Conservation (phyloP, 2,797 vertebrate species). For the Sebastes hubbsi region DNA sequence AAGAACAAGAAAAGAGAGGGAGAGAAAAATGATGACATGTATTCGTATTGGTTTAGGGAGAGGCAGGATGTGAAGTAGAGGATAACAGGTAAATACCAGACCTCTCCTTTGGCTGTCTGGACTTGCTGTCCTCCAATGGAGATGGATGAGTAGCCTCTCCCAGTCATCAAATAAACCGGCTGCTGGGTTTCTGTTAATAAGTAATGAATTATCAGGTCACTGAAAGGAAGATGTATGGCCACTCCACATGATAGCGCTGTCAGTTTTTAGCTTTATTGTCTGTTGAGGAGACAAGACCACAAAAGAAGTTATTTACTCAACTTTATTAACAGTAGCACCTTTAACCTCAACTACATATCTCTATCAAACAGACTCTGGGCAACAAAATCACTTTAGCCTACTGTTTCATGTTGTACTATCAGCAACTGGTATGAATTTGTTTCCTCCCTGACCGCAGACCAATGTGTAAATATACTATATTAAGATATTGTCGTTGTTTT, state of each 20-base stretch:
- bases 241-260: not conserved
- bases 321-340: conserved; percentile 12
- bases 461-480: not conserved
- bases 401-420: not conserved
- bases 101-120: not conserved
- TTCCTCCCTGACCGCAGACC: not conserved
- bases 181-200: conserved; percentile 22
- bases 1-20: not conserved
- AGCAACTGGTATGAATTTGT: not conserved
- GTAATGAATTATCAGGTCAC: conserved; percentile 20
- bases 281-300: not conserved
- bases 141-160: conserved; percentile 36
- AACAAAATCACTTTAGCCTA: not conserved
- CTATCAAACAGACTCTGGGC: not conserved
- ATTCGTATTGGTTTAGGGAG: not conserved
- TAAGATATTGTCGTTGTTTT: not conserved
- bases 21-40: not conserved
- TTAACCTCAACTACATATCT: conserved; percentile 20
- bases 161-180: conserved; percentile 35
- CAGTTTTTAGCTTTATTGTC: conserved; percentile 4
- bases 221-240: conserved; percentile 11
- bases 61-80: not conserved
- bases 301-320: conserved; percentile 25
- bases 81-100: conserved; percentile 20
- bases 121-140: not conserved